These are phyloP conservation scores for Chromobotia macracanthus DNA, from an alignment of 2,797 vertebrate genomes.

Conservation along the genomic window DNA sequence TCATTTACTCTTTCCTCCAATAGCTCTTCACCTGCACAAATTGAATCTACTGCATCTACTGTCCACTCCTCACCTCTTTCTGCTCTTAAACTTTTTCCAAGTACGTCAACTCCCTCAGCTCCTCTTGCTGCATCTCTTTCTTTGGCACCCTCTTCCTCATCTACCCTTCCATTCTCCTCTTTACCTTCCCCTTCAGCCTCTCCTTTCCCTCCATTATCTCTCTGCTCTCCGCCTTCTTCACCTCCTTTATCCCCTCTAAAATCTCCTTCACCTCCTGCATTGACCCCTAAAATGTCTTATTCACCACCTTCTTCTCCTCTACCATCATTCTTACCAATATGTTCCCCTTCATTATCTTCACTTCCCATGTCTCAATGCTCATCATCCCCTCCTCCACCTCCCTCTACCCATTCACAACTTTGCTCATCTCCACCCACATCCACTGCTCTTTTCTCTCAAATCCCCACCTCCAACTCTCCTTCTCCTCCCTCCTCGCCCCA, in stretches of 20 bases:
- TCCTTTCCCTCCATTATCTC: slow-evolving; percentile 30
- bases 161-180: slow-evolving; percentile 6
- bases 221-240: slow-evolving; percentile 22
- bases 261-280: slow-evolving; percentile 16
- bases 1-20: slow-evolving; percentile 61
- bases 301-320: slow-evolving; percentile 1
- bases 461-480: not conserved
- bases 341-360: not conserved
- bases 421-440: slow-evolving; percentile 66
- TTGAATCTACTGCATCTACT: slow-evolving; percentile 5
- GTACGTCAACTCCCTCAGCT: not conserved
- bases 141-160: not conserved
- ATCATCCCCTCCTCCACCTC: not conserved
- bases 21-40: slow-evolving; percentile 52
- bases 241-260: slow-evolving; percentile 38
- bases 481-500: not conserved
- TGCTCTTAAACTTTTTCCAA: slow-evolving; percentile 6
- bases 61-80: not conserved
- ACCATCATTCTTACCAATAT: not conserved
- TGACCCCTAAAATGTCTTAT: not conserved
- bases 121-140: not conserved
- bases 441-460: slow-evolving; percentile 23
- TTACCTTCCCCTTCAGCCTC: slow-evolving; percentile 31
- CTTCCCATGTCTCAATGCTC: not conserved
- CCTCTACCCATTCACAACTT: slow-evolving; percentile 68